These are phyloP conservation scores for Amblyornis subalaris DNA, from an alignment of 2,113 vertebrate species.

Conservation along the genomic window DNA sequence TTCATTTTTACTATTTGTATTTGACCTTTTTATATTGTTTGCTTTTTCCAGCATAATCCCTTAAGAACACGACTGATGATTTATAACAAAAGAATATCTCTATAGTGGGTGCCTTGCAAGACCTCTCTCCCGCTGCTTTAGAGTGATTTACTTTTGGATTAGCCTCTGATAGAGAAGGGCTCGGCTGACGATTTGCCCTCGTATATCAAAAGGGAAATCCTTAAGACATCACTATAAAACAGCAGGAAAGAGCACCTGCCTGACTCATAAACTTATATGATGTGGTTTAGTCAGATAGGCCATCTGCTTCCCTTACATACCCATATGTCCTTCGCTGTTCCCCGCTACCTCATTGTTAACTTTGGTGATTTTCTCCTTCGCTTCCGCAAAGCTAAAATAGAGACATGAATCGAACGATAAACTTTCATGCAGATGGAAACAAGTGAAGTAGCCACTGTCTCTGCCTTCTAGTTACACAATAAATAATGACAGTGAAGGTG, in stretches of 20 bases:
- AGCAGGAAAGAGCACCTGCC: conserved; percentile 72
- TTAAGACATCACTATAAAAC: conserved; percentile 73
- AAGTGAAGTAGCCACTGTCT: background rate
- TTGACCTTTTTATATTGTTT: conserved; percentile 69
- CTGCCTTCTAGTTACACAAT: background rate
- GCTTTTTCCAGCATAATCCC: conserved; percentile 65
- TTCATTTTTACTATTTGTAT: conserved; percentile 58
- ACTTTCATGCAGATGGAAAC: background rate
- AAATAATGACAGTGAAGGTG: background rate
- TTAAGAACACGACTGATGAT: conserved; percentile 61
- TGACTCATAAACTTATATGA: conserved; percentile 65
- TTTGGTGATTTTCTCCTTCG: background rate
- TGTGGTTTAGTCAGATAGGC: conserved; percentile 50
- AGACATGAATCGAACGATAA: conserved; percentile 27
- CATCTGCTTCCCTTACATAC: conserved; percentile 65
- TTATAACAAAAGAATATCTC: conserved; percentile 60
- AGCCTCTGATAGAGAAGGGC: conserved; percentile 59
- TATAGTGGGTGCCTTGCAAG: conserved; percentile 36
- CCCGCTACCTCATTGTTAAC: background rate
- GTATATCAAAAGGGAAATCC: conserved; percentile 75
- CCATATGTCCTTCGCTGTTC: conserved; percentile 58
- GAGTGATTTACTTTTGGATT: conserved; percentile 72
- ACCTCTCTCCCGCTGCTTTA: conserved; percentile 61
- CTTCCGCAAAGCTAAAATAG: background rate
- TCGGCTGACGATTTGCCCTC: conserved; percentile 52